phyloP scores from a whole-genome alignment of 1,140 invertebrate species.

The Meloidogyne floridensis region DNA sequence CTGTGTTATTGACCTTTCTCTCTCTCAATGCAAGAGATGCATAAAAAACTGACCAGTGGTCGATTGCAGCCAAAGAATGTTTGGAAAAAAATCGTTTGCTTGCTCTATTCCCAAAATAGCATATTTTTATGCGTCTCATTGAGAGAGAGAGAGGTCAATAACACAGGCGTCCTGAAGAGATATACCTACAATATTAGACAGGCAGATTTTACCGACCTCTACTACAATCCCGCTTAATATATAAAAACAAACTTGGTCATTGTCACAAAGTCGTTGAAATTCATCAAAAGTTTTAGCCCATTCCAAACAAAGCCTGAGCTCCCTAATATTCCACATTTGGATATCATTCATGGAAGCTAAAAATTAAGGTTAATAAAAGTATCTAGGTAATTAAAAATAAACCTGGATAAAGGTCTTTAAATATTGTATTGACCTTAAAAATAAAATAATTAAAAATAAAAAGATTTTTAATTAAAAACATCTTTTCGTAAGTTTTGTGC shows the following conservation, averaged over 20 bases:
- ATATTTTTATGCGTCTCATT: too few species aligned
- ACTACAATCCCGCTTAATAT: too few species aligned
- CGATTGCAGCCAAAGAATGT: too few species aligned
- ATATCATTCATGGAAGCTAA: constrained; percentile 65
- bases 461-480: constrained; percentile 38
- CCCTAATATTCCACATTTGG: constrained; percentile 65
- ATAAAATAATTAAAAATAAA: constrained; percentile 25
- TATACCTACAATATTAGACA: too few species aligned
- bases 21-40: too few species aligned
- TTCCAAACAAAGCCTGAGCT: constrained; percentile 63
- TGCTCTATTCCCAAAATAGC: too few species aligned
- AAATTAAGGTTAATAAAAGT: background rate
- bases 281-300: constrained; percentile 66
- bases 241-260: constrained; percentile 53
- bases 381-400: background rate
- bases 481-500: constrained; percentile 50
- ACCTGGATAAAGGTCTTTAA: constrained; percentile 62
- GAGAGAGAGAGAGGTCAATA: too few species aligned
- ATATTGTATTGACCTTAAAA: constrained; percentile 59
- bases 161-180: too few species aligned
- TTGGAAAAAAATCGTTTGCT: too few species aligned
- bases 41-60: too few species aligned
- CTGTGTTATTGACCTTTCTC: too few species aligned
- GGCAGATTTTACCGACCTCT: too few species aligned
- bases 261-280: constrained; percentile 46